phyloP scores from a whole-genome alignment of 2,113 vertebrate species.

The Toxostoma redivivum region DNA sequence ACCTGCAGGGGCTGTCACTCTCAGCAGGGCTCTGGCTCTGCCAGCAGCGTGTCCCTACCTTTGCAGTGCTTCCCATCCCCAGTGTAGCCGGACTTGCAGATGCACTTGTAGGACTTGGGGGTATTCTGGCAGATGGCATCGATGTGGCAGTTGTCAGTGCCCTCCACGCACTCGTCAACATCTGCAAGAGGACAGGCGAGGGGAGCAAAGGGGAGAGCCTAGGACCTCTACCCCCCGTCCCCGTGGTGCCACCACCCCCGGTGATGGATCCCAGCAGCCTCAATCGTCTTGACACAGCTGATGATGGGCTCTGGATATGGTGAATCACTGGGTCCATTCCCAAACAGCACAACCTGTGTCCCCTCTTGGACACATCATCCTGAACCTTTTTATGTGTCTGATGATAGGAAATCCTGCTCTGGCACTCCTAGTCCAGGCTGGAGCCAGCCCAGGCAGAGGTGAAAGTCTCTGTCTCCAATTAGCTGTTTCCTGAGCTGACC shows the following conservation, averaged over 20 bases:
- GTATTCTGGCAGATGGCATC: conserved; percentile 98
- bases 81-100: conserved; percentile 95
- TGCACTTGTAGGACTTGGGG: conserved; percentile 93
- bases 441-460: conserved; percentile 18
- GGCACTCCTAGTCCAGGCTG: neutral
- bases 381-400: neutral
- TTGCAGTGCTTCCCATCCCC: conserved; percentile 97
- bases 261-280: neutral
- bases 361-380: neutral
- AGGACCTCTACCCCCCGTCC: fast-evolving
- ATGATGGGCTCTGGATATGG: neutral
- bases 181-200: conserved; percentile 71
- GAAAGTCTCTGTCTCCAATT: conserved; percentile 41
- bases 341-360: neutral
- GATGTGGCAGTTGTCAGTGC: conserved; percentile 93
- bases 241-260: fast-evolving
- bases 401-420: neutral
- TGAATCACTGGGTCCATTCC: neutral
- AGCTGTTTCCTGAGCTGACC: conserved; percentile 12
- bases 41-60: conserved; percentile 73
- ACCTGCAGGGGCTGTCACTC: fast-evolving
- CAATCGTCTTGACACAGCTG: neutral
- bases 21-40: neutral
- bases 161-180: conserved; percentile 91
- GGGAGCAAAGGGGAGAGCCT: neutral